These are phyloP conservation scores for Camponotus pennsylvanicus DNA, from an alignment of 1,140 invertebrate genomes.

Conservation along the genomic window DNA sequence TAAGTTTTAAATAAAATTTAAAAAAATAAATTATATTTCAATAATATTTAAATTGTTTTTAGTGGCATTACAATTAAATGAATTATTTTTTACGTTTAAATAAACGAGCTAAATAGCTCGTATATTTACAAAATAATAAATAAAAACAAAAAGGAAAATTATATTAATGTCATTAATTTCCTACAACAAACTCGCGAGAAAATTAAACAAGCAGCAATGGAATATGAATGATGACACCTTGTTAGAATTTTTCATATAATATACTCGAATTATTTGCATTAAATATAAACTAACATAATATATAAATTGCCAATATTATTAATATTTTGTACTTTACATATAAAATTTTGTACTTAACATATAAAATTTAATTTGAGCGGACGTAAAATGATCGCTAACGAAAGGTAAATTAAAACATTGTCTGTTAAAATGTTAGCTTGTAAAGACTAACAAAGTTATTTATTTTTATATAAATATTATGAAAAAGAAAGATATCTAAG, in stretches of 20 bases:
- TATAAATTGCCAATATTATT: background rate
- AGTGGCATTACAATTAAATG: background rate
- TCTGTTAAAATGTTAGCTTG: background rate
- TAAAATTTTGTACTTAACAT: background rate
- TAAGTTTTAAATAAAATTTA: too few relatives aligned
- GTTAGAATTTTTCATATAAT: background rate
- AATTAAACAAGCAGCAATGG: background rate
- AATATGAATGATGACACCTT: background rate
- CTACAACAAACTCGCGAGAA: background rate
- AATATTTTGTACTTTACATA: background rate
- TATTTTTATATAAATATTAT: background rate
- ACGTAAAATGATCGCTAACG: background rate
- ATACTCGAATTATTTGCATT: background rate
- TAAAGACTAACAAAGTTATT: background rate
- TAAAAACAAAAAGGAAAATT: background rate
- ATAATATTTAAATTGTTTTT: too few relatives aligned
- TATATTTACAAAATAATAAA: background rate
- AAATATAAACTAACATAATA: background rate
- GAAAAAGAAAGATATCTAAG: background rate
- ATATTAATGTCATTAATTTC: slow-evolving; percentile 2
- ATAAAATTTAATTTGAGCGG: background rate
- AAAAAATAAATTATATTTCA: too few relatives aligned
- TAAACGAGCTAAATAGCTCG: too few relatives aligned
- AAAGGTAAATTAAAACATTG: background rate
- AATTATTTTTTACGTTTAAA: background rate